Percentiles rank a stretch among this genome's conserved stretches.
These are phyloP conservation scores for Centropyge bicolor DNA, from an alignment of 2,797 vertebrate genomes.

Conservation along the genomic window DNA sequence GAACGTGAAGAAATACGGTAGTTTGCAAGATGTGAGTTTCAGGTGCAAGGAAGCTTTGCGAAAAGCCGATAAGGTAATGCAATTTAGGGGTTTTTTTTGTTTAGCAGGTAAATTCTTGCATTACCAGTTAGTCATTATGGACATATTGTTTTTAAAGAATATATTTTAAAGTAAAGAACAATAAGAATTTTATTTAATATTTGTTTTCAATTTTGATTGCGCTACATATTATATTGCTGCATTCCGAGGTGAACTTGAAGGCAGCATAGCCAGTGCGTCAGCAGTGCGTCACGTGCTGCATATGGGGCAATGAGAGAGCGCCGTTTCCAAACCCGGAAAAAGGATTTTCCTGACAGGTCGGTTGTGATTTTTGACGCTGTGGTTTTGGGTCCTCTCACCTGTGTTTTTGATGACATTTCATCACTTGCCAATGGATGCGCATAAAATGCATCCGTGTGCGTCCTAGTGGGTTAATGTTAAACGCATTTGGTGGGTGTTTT, in stretches of 20 bases:
- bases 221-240: rapidly evolving
- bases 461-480: constrained; percentile 5
- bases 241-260: neutral
- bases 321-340: constrained; percentile 73
- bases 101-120: neutral
- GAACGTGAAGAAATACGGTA: neutral
- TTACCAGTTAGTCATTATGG: neutral
- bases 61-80: rapidly evolving
- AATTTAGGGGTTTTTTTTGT: too few species aligned
- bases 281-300: constrained; percentile 32
- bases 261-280: neutral
- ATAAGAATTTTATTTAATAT: neutral
- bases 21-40: constrained; percentile 1
- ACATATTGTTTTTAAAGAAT: rapidly evolving
- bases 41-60: neutral
- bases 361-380: constrained; percentile 41
- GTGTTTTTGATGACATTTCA: neutral
- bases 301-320: constrained; percentile 69
- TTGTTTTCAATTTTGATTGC: neutral
- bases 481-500: neutral
- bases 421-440: neutral
- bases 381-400: constrained; percentile 15
- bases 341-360: constrained; percentile 61
- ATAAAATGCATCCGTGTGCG: neutral
- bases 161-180: neutral